Conservation (phyloP, 2,888 invertebrate genomes). For the Ormia ochracea region DNA sequence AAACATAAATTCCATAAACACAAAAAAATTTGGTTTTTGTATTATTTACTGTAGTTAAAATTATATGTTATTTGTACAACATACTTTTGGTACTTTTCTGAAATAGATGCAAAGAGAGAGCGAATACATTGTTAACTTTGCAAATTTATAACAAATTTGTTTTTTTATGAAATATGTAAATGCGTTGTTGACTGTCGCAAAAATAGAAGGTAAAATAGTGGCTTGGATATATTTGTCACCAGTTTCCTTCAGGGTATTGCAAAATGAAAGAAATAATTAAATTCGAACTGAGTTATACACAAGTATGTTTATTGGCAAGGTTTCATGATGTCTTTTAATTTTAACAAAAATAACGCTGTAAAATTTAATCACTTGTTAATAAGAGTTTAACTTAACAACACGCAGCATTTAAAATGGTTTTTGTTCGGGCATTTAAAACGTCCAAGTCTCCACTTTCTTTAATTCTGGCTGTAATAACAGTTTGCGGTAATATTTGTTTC, state of each 20-base stretch:
- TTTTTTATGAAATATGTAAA: too few relatives aligned
- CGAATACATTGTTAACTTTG: too few relatives aligned
- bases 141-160: too few relatives aligned
- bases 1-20: too few relatives aligned
- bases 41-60: not conserved
- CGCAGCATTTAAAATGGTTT: slow-evolving; percentile 30
- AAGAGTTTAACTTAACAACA: slow-evolving; percentile 18
- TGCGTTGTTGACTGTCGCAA: too few relatives aligned
- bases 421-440: not conserved
- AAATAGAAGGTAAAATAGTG: too few relatives aligned
- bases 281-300: not conserved
- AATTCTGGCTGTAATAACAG: not conserved
- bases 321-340: slow-evolving; percentile 17
- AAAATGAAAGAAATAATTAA: not conserved
- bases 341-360: slow-evolving; percentile 4
- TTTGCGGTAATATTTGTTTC: not conserved
- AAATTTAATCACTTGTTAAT: slow-evolving; percentile 28
- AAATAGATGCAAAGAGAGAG: not conserved
- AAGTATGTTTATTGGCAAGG: slow-evolving; percentile 45
- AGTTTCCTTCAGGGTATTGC: too few relatives aligned
- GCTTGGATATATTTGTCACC: too few relatives aligned
- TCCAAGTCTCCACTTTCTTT: not conserved
- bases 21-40: too few relatives aligned
- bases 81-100: not conserved
- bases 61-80: too few relatives aligned